Conservation (phyloP, 2,888 invertebrate genomes). For the Tanytarsus gracilentus region DNA sequence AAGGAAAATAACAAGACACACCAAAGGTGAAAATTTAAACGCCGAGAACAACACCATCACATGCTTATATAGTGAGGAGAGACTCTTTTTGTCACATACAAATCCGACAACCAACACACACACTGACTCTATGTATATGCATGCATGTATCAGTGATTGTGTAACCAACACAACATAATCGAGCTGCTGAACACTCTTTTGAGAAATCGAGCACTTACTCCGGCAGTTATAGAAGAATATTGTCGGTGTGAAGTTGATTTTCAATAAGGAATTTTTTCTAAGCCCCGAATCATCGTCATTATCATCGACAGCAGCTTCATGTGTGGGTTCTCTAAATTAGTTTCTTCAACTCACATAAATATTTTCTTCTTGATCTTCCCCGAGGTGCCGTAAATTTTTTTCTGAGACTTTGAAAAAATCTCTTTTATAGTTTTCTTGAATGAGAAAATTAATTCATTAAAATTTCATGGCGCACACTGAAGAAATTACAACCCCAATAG, state of each 20-base stretch:
- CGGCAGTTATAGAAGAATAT: slow-evolving; percentile 26
- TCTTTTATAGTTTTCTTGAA: too few relatives aligned
- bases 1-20: slow-evolving; percentile 27
- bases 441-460: too few relatives aligned
- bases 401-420: too few relatives aligned
- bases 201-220: slow-evolving; percentile 4
- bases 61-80: not conserved
- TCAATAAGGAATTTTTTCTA: not conserved
- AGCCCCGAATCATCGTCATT: not conserved
- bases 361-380: too few relatives aligned
- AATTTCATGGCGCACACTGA: too few relatives aligned
- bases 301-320: not conserved
- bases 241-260: slow-evolving; percentile 27
- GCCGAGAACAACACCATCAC: slow-evolving; percentile 27
- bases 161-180: not conserved
- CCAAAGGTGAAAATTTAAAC: slow-evolving; percentile 26
- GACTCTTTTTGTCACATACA: not conserved
- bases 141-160: not conserved
- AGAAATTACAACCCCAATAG: too few relatives aligned
- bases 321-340: too few relatives aligned
- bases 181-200: not conserved
- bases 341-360: too few relatives aligned
- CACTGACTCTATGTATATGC: not conserved
- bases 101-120: not conserved
- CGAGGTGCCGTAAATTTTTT: too few relatives aligned